These are phyloP conservation scores for Hemibagrus guttatus DNA, from an alignment of 2,797 vertebrate species.

Conservation along the genomic window DNA sequence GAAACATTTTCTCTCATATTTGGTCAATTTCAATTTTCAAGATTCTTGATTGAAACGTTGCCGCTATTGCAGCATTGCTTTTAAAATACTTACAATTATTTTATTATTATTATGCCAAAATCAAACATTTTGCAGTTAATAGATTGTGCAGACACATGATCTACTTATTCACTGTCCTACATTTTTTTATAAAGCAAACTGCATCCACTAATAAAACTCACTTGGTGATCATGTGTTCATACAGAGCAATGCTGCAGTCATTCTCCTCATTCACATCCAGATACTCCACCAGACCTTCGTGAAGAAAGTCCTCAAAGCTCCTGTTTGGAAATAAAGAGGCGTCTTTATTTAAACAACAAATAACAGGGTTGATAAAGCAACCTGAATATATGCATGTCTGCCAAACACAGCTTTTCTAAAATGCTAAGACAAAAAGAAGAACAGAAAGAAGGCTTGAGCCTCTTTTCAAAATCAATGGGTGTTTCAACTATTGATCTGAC, in stretches of 20 bases:
- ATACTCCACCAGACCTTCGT: constrained; percentile 96
- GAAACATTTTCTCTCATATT: not conserved
- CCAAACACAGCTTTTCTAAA: not conserved
- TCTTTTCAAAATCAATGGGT: constrained; percentile 46
- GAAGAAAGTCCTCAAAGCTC: constrained; percentile 97
- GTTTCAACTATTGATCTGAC: constrained; percentile 32
- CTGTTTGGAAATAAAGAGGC: constrained; percentile 65
- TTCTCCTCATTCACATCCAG: constrained; percentile 99
- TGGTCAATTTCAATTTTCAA: not conserved
- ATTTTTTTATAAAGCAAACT: not conserved
- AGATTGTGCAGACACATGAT: not conserved
- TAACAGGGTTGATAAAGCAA: not conserved
- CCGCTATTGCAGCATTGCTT: not conserved
- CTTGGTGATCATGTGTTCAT: constrained; percentile 93
- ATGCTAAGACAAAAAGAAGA: not conserved
- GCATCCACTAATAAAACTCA: constrained; percentile 68
- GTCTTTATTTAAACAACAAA: constrained; percentile 19
- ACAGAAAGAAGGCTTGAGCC: constrained; percentile 14
- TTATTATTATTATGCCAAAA: not conserved
- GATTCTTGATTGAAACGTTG: not conserved
- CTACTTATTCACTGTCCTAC: not conserved
- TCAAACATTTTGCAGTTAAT: not conserved
- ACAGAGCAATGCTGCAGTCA: constrained; percentile 94
- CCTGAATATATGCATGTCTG: not conserved
- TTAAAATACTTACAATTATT: not conserved